These are phyloP conservation scores for Marisa cornuarietis DNA, from an alignment of 1,140 invertebrate species.

Conservation along the genomic window DNA sequence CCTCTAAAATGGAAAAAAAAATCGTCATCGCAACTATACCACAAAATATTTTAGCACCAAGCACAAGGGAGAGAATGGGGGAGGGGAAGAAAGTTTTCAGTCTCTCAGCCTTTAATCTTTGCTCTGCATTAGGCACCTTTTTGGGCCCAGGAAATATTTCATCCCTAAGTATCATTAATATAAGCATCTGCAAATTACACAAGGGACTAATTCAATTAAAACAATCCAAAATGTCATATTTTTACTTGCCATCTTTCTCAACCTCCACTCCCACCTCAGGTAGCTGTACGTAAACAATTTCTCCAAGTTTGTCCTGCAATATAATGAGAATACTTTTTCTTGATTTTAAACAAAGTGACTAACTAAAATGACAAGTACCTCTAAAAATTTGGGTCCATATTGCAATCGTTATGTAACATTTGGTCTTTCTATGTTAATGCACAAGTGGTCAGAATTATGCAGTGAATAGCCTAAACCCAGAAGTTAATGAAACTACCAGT, in stretches of 20 bases:
- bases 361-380: not conserved
- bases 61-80: not conserved
- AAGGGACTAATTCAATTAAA: too few species aligned
- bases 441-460: too few species aligned
- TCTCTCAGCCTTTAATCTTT: too few species aligned
- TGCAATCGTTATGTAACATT: too few species aligned
- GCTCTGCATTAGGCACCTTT: not conserved
- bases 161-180: not conserved
- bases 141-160: not conserved
- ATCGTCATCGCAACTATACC: not conserved
- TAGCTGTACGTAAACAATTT: slow-evolving; percentile 51
- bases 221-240: not conserved
- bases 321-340: not conserved
- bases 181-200: not conserved
- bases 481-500: too few species aligned
- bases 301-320: slow-evolving; percentile 49
- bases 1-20: slow-evolving; percentile 42
- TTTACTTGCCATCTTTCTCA: slow-evolving; percentile 39
- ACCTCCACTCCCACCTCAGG: slow-evolving; percentile 45
- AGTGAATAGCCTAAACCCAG: too few species aligned
- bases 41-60: too few species aligned
- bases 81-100: not conserved
- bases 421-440: too few species aligned
- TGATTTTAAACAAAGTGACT: not conserved
- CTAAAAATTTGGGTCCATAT: not conserved